phyloP scores from a whole-genome alignment of 2,797 vertebrate genomes.

The Meriones psammophilus region DNA sequence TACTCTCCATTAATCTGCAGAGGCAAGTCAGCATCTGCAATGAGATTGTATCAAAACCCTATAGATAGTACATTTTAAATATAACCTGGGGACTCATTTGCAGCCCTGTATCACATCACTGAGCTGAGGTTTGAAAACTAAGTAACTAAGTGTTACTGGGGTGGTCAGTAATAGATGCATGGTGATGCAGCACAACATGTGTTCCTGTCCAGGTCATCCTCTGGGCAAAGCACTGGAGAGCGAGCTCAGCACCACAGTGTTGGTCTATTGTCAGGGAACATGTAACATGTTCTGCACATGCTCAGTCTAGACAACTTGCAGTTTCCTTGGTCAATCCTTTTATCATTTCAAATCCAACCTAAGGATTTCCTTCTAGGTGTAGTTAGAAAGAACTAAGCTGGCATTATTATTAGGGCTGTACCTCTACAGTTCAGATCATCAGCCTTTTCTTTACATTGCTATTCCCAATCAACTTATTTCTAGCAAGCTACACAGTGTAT shows the following conservation, averaged over 20 bases:
- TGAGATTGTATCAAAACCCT: background rate
- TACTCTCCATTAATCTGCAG: background rate
- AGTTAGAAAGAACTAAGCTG: constrained; percentile 6
- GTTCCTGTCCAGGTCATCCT: background rate
- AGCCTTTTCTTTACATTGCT: background rate
- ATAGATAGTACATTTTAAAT: background rate
- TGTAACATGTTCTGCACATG: background rate
- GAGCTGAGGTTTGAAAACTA: background rate
- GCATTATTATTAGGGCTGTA: background rate
- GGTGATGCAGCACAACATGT: background rate
- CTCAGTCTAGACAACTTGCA: background rate
- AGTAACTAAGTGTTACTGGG: background rate
- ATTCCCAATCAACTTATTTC: background rate
- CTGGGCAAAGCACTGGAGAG: background rate
- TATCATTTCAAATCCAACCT: constrained; percentile 27
- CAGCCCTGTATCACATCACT: background rate
- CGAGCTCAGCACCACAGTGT: background rate
- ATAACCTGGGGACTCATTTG: background rate
- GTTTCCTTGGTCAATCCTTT: background rate
- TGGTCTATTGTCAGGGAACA: background rate
- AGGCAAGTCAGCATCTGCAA: background rate
- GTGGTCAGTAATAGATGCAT: background rate
- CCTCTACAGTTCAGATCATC: background rate
- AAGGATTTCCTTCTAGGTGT: background rate
- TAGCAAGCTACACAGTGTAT: background rate